Base-by-base conservation (phyloP, 2,888 invertebrate genomes). In the Eilema caniola region DNA sequence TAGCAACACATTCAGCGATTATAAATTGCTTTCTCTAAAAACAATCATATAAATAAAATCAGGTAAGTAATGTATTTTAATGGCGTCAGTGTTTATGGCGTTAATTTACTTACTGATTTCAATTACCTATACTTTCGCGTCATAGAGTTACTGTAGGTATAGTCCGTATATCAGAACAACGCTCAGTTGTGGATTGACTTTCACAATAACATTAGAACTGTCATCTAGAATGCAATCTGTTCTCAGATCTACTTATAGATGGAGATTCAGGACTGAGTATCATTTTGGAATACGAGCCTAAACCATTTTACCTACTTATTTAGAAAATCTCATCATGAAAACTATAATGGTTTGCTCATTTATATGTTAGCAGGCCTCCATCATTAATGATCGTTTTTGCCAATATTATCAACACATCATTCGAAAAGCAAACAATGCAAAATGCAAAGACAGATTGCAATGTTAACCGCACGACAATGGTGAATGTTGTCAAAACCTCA, bases 401-500 rank as follows among this genome's bases (percentile, higher is more conserved):
- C 62, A 62, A 62, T 62, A 37, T 24, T 24, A 16, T 62, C 37
- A 62, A 62, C 16, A 41, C 37, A 23, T 8, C 62, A 41, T 24
- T 62, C 24, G 37, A 16, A 62, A 24, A 24, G 24, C 62, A 62
- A 62, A 37, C 37, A 41, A 41, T 62, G 37, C 63, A 57, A 63
- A 41, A 41, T 62, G 37, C 63, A 57, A 63, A 62, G 25, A 57
- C 68, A 37, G 62, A 57, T 37, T 28, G 57, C 57, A 59, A 59
- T 60, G 59, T 28, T 63, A 63, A 14, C 20, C 37, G 31, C 47
- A 57, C 57, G 66, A 79, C 75, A 81, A 81, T 72, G 77, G 62
- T 67, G 61, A 74, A 72, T 81, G 76, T 81, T 75, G 71, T 73
- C 67, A 70, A 69, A 79, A 77, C 70, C 47, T 69, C 64, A 57